These are phyloP conservation scores for Parnassius orleans DNA, from an alignment of 2,888 invertebrate genomes.

Conservation along the genomic window DNA sequence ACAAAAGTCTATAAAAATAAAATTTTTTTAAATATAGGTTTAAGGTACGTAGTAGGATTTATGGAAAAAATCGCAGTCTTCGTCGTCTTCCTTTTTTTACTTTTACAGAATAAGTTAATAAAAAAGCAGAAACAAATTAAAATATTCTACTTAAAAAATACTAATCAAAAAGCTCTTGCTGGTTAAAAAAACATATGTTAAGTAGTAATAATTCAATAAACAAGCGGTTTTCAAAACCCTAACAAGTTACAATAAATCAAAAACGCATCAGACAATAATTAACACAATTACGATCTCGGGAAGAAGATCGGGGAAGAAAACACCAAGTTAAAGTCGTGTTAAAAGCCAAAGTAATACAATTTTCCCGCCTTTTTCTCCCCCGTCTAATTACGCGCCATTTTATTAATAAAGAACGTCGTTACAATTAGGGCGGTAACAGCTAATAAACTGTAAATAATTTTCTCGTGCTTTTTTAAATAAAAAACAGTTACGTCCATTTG, in stretches of 20 bases:
- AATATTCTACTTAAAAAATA: too few species aligned
- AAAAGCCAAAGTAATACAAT: slow-evolving; percentile 70
- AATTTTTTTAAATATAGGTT: too few species aligned
- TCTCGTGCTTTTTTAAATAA: slow-evolving; percentile 35
- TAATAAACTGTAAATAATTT: slow-evolving; percentile 42
- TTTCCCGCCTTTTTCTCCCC: slow-evolving; percentile 75
- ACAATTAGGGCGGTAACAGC: slow-evolving; percentile 59
- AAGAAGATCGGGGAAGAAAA: slow-evolving; percentile 65
- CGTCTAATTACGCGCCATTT: slow-evolving; percentile 73
- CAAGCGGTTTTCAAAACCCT: slow-evolving; percentile 1
- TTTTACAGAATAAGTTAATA: too few species aligned
- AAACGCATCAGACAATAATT: slow-evolving; percentile 66
- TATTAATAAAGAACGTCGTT: slow-evolving; percentile 74
- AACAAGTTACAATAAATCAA: slow-evolving; percentile 44
- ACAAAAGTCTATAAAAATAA: background rate
- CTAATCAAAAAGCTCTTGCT: too few species aligned
- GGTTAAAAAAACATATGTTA: background rate
- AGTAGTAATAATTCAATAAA: slow-evolving; percentile 7
- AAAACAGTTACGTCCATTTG: too few species aligned
- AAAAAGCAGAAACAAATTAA: too few species aligned
- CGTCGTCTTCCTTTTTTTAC: too few species aligned
- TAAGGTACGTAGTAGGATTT: too few species aligned
- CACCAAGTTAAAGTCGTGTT: slow-evolving; percentile 66
- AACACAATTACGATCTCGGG: slow-evolving; percentile 70
- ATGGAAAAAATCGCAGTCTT: too few species aligned